Base-by-base conservation (phyloP, 2,797 vertebrate genomes). In the Peromyscus nudipes region DNA sequence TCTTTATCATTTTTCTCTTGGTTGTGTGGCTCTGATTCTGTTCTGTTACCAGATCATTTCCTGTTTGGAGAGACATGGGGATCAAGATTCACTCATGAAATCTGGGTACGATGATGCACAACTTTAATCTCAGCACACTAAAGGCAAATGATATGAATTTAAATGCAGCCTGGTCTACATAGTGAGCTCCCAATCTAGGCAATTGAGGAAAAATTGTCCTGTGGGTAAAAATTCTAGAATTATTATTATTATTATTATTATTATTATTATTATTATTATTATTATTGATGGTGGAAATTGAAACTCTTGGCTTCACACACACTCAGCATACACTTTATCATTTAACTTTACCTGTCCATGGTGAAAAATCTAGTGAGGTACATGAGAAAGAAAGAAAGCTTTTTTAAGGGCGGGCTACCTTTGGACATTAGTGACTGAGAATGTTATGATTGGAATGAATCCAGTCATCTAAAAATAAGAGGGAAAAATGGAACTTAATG, bases 391-490 rank as follows among this genome's bases (percentile, higher is more conserved):
- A 37, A 73, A 73, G 7, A 46, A 34, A 12, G 13, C 14, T 52
- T 57, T 23, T 69, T 65, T 60, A 14, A 14, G 49, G 49, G 49
- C 2, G 60, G 1, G 3, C 17, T 91, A 23, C 3, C 2, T 86
- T 69, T 76, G n/a, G 31, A 79, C 27, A 81, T 23, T n/a, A 2
- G 34, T 90, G 6, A 13, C 71, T 85, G 52, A 81, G 37, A 94
- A 55, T 85, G 1, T 67, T n/a, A 62, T 81, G 19, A 29, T 19
- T 93, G 25, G 92, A 92, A 93, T 90, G 37, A 90, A 92, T 40
- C 80, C 40, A 77, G 37, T 29, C 25, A 81, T 40, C 27, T 19
- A 84, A 40, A 87, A 84, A 88, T 73, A 91, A 93, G 13, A 21
- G 95, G 43, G 12, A 31, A 80, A 13, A 71, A 67, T 52, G 5